Base-by-base conservation (phyloP, 2,797 vertebrate species). In the Scyliorhinus canicula region DNA sequence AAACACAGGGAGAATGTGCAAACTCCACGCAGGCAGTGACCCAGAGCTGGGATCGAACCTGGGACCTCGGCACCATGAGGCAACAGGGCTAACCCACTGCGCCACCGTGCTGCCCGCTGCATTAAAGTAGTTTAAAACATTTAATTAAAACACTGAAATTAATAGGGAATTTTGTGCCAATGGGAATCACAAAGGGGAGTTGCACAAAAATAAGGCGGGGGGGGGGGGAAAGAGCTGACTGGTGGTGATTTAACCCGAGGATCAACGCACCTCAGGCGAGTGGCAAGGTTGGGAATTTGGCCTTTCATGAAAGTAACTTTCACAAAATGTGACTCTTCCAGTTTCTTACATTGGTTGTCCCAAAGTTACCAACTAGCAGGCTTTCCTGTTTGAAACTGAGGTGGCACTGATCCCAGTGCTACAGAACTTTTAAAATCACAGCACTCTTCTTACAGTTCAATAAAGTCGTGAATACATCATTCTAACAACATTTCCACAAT, bases 381-480 rank as follows among this genome's bases (percentile, higher is more conserved):
- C 77, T 82, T 82, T 44, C 19, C 6, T 85, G 26, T 85, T 11
- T 55, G 44, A 84, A 82, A 47, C 4, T 47, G 40, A 84, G 21
- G 47, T 84, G 79, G 12, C n/a, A 11, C 71, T 12, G 71, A n/a
- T 44, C 8, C 28, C 11, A 52, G 11, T 52, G 50, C 28, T 26
- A 28, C 2, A 86, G 84, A 86, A 86, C 84, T 86, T 86, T 86
- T 52, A 55, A n/a, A 86, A 86, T 86, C 84, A 50, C 26, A 52
- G 77, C 40, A 21, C 19, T 44, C 77, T 82, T 82, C 19, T 86
- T 50, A 86, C 47, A 86, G 84, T 86, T 86, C 6, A 86, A 86
- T 52, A 14, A 55, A 52, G 1, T 14, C 28, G 24, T 28, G 84
- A 86, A 52, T 86, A 86, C 50, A 16, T 31, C 47, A 52, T 52